Evolutionary conservation across 2,888 invertebrate species (phyloP).

Genomic region (Caenorhabditis sp.): DNA sequence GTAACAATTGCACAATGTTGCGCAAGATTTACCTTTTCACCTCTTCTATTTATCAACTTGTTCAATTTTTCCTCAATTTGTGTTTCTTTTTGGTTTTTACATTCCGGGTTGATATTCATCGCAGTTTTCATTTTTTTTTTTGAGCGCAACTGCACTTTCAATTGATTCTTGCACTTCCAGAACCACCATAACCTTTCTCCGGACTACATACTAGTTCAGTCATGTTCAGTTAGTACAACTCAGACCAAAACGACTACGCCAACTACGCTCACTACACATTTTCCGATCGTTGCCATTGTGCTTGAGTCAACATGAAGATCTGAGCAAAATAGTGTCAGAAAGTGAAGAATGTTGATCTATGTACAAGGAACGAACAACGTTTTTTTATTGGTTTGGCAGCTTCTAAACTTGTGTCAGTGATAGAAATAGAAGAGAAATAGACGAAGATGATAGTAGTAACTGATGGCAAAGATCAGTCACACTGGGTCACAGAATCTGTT

Average conservation of each 20-base stretch:
- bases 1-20: background rate
- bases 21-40: conserved; percentile 3
- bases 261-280: conserved; percentile 46
- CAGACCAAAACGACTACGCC: conserved; percentile 37
- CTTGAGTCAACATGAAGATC: conserved; percentile 41
- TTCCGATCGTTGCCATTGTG: conserved; percentile 46
- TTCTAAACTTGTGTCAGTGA: too few relatives aligned
- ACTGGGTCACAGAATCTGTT: conserved; percentile 30
- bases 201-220: conserved; percentile 7
- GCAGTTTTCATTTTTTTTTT: too few relatives aligned
- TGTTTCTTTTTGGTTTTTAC: background rate
- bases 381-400: conserved; percentile 24
- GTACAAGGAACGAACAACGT: conserved; percentile 43
- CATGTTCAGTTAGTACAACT: conserved; percentile 22
- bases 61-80: background rate
- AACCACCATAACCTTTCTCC: background rate
- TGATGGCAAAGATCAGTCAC: conserved; percentile 37
- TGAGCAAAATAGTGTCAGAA: conserved; percentile 45
- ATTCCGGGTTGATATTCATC: too few relatives aligned
- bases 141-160: too few relatives aligned
- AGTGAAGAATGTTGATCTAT: conserved; percentile 47
- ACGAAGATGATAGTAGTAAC: background rate
- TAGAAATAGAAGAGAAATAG: too few relatives aligned
- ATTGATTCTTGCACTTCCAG: background rate
- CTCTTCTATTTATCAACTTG: background rate